A percentile compares a stretch with the other conserved stretches of the same genome.
Conservation (phyloP, 2,797 vertebrate species). For the Xiphorhynchus erythropygius region DNA sequence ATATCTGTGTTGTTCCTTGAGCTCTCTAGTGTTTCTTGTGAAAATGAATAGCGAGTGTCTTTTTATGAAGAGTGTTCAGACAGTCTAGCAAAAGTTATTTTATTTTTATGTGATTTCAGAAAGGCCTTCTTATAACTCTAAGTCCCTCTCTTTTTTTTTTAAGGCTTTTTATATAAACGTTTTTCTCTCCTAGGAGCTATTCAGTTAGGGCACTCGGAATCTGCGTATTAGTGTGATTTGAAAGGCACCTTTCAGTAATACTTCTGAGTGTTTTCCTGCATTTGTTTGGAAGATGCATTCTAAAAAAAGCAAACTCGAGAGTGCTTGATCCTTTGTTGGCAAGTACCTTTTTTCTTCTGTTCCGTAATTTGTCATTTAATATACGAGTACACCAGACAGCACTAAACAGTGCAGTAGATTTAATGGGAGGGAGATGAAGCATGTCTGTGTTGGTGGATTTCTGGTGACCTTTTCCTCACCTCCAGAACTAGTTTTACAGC, state of each 20-base stretch:
- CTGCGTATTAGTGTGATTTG: not conserved
- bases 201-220: not conserved
- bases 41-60: not conserved
- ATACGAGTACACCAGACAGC: not conserved
- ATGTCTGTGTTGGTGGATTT: not conserved
- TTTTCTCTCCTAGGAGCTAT: not conserved
- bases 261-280: not conserved
- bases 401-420: not conserved
- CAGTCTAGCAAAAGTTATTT: not conserved
- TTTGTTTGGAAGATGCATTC: not conserved
- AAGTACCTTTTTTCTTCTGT: not conserved
- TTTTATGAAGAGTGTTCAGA: not conserved
- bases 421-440: not conserved
- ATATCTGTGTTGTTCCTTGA: not conserved
- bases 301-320: not conserved
- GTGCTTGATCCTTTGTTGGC: slow-evolving; percentile 21
- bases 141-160: not conserved
- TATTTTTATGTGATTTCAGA: not conserved
- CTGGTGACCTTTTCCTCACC: not conserved
- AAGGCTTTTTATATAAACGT: not conserved
- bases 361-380: not conserved
- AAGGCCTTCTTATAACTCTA: not conserved
- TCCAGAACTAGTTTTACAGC: not conserved
- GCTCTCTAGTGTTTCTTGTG: not conserved
- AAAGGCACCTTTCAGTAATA: slow-evolving; percentile 41